phyloP scores from a whole-genome alignment of 2,888 invertebrate species.

The Epistrophe eligans region DNA sequence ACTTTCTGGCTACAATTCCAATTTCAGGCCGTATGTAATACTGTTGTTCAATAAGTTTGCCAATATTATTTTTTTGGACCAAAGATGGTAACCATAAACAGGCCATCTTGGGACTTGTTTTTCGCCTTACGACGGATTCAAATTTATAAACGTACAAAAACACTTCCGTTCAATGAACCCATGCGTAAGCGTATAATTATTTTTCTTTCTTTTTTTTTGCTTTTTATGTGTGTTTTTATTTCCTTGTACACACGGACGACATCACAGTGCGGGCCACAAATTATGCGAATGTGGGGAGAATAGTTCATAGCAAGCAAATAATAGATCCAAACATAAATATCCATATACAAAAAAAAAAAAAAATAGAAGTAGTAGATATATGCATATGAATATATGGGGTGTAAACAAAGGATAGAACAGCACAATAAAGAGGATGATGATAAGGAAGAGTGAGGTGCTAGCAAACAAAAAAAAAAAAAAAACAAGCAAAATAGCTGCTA shows the following conservation, averaged over 20 bases:
- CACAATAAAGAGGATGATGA: slow-evolving; percentile 31
- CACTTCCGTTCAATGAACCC: slow-evolving; percentile 83
- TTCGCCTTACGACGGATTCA: slow-evolving; percentile 55
- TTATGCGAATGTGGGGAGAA: slow-evolving; percentile 65
- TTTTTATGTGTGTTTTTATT: slow-evolving; percentile 53
- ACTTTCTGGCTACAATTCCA: too few relatives aligned
- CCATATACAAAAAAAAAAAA: background rate
- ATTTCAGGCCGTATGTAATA: too few relatives aligned
- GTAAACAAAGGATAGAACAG: slow-evolving; percentile 63
- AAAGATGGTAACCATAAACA: slow-evolving; percentile 5
- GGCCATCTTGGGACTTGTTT: slow-evolving; percentile 5
- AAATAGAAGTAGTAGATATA: background rate
- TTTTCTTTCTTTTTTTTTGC: slow-evolving; percentile 25
- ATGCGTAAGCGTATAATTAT: slow-evolving; percentile 80
- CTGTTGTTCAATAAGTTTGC: too few relatives aligned
- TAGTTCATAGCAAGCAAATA: slow-evolving; percentile 65
- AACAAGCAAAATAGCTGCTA: slow-evolving; percentile 44
- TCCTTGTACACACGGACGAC: slow-evolving; percentile 45
- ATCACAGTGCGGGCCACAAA: slow-evolving; percentile 30
- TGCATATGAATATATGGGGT: slow-evolving; percentile 21
- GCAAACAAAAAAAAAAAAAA: background rate
- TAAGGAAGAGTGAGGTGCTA: slow-evolving; percentile 34
- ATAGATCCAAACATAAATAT: slow-evolving; percentile 45
- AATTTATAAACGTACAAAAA: slow-evolving; percentile 77
- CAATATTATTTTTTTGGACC: too few relatives aligned